A percentile compares a stretch with the other conserved stretches of the same genome.
Evolutionary conservation across 2,888 invertebrate genomes (phyloP).

Genomic region (Heliconius cydno): DNA sequence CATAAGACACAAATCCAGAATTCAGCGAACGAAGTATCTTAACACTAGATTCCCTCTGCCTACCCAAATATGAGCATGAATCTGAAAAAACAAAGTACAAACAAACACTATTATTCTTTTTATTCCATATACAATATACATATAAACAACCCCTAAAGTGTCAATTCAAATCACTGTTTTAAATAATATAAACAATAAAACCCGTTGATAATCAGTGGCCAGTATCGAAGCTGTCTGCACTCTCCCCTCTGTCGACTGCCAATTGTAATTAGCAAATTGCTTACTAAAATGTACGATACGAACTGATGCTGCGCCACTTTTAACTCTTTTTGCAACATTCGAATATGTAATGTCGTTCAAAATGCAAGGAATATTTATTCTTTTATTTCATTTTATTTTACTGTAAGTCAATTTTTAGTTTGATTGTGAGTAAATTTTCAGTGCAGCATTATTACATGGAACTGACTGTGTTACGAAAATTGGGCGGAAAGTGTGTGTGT

Average conservation of each 20-base stretch:
- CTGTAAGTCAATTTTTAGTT: too few species aligned
- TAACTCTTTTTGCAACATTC: slow-evolving; percentile 33
- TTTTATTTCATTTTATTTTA: background rate
- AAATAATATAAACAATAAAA: slow-evolving; percentile 5
- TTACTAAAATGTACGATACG: slow-evolving; percentile 49
- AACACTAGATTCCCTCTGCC: too few species aligned
- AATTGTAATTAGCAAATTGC: slow-evolving; percentile 60
- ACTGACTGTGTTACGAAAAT: too few species aligned
- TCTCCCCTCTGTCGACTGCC: slow-evolving; percentile 51
- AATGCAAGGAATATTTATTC: background rate
- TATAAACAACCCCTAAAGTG: background rate
- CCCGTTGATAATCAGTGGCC: slow-evolving; percentile 46
- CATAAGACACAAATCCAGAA: too few species aligned
- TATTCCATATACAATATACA: too few species aligned
- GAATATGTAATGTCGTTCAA: background rate
- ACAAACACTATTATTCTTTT: too few species aligned
- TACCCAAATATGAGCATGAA: too few species aligned
- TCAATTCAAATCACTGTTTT: background rate
- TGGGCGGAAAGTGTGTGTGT: too few species aligned
- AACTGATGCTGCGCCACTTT: slow-evolving; percentile 39
- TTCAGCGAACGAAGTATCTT: too few species aligned
- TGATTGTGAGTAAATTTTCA: too few species aligned
- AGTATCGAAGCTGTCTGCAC: slow-evolving; percentile 46
- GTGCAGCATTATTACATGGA: too few species aligned
- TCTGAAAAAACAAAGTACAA: too few species aligned